Evolutionary conservation across 2,888 invertebrate genomes (phyloP).

Genomic region (Dascillus cervinus): DNA sequence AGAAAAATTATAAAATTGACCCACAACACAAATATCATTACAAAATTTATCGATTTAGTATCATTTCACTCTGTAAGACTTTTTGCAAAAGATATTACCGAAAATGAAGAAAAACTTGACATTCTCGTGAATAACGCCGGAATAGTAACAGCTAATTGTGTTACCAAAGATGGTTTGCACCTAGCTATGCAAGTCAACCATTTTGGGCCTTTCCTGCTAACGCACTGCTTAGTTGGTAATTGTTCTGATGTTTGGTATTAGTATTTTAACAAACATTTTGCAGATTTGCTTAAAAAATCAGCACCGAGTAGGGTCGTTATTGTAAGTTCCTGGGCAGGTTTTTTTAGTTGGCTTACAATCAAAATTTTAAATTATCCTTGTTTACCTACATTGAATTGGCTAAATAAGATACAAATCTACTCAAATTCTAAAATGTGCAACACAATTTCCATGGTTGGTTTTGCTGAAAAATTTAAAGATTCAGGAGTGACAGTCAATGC

Average conservation of each 20-base stretch:
- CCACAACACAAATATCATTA: conserved; percentile 29
- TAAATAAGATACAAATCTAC: conserved; percentile 17
- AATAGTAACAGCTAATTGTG: conserved; percentile 36
- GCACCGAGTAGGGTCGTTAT: conserved; percentile 25
- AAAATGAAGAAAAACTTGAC: conserved; percentile 47
- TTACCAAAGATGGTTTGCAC: conserved; percentile 54
- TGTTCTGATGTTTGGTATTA: no score
- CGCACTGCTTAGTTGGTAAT: conserved; percentile 11
- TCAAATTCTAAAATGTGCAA: conserved; percentile 36
- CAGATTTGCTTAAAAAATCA: conserved; percentile 43
- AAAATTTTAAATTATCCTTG: conserved; percentile 15
- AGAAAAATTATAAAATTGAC: conserved; percentile 26
- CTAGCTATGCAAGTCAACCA: conserved; percentile 57
- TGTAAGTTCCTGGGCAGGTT: conserved; percentile 22
- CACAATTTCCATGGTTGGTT: conserved; percentile 32
- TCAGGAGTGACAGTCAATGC: conserved; percentile 34
- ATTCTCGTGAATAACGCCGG: conserved; percentile 55
- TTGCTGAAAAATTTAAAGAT: conserved; percentile 30
- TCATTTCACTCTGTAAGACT: conserved; percentile 47
- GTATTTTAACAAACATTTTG: conserved; percentile 24
- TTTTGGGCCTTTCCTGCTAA: conserved; percentile 46
- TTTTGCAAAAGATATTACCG: conserved; percentile 52
- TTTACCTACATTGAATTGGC: background rate
- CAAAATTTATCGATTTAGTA: conserved; percentile 45
- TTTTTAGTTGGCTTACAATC: conserved; percentile 13